Base-by-base conservation (phyloP, 2,888 invertebrate species). In the Drosophila ezoana region DNA sequence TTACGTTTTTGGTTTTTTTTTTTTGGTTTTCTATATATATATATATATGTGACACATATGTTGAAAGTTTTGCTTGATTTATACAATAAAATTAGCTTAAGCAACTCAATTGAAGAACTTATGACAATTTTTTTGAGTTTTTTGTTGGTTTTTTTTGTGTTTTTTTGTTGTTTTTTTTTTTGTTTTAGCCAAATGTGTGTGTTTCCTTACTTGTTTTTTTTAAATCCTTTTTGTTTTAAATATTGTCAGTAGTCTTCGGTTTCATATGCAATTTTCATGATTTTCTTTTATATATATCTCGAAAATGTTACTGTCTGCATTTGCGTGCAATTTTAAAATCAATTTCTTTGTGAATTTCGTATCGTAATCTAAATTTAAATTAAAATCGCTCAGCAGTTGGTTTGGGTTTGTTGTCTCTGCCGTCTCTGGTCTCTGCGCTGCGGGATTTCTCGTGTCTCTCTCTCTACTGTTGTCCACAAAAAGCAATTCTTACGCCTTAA, bases 401-500 rank as follows among this genome's bases (percentile, higher is more conserved):
- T 44, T 28, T 48, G 43, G 49, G 45, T 9, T 35, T 59, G 28
- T 28, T n/a, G 32, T 33, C 35, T 48, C 45, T 47, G 43, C 32
- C 52, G 40, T 41, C 10, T 53, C 76, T 57, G 63, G 35, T 48
- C 44, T 38, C 47, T 56, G 20, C 47, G 37, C 57, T 63, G 41
- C 23, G 23, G 38, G 33, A 11, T 48, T 35, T 10, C 33, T n/a
- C 9, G 28, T n/a, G 8, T 20, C 18, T 16, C 32, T 8, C n/a
- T n/a, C 20, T 60, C 64, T 57, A 54, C 52, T 64, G 52, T 53
- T 67, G 33, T 62, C 58, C 66, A 76, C 61, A 72, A 74, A 73
- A 87, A 82, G 79, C 81, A 83, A 81, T 79, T 85, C 88, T 81
- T 88, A 86, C 72, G 83, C 77, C 87, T 88, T 88, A 90, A 79